Conservation (phyloP, 92 coral and sea anemone genomes). For the Isaurus tuberculatus region DNA sequence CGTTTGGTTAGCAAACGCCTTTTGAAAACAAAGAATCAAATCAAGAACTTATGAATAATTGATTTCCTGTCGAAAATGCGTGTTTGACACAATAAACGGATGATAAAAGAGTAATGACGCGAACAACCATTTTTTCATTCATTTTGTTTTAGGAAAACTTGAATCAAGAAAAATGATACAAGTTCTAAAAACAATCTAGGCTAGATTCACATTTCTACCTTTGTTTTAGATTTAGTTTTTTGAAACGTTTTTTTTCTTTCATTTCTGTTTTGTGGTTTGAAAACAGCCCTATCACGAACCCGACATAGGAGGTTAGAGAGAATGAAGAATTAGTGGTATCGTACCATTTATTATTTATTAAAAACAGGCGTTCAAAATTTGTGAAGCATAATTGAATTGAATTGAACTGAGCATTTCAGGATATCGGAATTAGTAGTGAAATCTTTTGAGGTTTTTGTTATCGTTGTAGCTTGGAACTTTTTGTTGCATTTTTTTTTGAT, state of each 20-base stretch:
- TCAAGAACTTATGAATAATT: constrained; percentile 6
- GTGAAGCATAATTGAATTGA: constrained; percentile 22
- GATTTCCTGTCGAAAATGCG: constrained; percentile 25
- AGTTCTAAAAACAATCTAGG: neutral
- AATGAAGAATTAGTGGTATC: constrained; percentile 25
- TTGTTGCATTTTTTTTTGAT: neutral
- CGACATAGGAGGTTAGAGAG: neutral
- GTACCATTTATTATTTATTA: constrained; percentile 32
- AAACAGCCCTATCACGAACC: neutral
- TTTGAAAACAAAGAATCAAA: constrained; percentile 39
- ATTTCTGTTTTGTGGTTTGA: constrained; percentile 6
- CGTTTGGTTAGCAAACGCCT: constrained; percentile 31
- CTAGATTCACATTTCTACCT: neutral
- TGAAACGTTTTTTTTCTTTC: neutral
- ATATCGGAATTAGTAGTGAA: neutral
- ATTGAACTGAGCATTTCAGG: constrained; percentile 29
- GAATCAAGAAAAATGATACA: neutral
- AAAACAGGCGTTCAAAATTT: constrained; percentile 31
- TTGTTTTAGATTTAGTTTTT: neutral
- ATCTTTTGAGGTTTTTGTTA: neutral
- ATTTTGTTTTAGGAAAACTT: neutral
- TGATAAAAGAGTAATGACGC: neutral
- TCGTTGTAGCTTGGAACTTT: neutral
- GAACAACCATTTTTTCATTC: neutral
- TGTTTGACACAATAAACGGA: neutral